Evolutionary conservation across 1,140 invertebrate genomes (phyloP).

Genomic region (Acromyrmex charruanus): DNA sequence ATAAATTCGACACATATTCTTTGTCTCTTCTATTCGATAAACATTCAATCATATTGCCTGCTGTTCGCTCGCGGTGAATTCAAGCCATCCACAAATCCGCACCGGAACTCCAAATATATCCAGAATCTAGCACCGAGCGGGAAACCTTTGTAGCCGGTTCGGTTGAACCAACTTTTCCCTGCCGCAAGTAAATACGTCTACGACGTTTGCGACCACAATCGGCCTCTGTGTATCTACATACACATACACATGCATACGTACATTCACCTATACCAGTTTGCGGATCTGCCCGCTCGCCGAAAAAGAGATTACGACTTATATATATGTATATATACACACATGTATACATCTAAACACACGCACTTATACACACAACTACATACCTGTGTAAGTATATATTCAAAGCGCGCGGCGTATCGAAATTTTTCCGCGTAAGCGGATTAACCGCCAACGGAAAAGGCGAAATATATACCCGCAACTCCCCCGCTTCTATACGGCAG

Average conservation of each 20-base stretch:
- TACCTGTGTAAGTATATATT: slow-evolving; percentile 45
- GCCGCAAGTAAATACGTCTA: slow-evolving; percentile 61
- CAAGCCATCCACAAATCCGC: slow-evolving; percentile 55
- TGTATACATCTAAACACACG: background rate
- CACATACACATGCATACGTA: background rate
- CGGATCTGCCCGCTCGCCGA: slow-evolving; percentile 41
- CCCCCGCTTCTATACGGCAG: slow-evolving; percentile 30
- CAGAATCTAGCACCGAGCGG: slow-evolving; percentile 17
- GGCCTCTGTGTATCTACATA: slow-evolving; percentile 22
- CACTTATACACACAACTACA: background rate
- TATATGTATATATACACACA: background rate
- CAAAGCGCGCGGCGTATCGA: slow-evolving; percentile 71
- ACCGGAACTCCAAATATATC: slow-evolving; percentile 54
- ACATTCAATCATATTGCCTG: slow-evolving; percentile 50
- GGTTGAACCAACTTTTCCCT: slow-evolving; percentile 61
- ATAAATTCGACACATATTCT: slow-evolving; percentile 46
- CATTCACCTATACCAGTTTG: background rate
- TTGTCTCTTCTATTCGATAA: slow-evolving; percentile 33
- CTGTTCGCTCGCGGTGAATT: slow-evolving; percentile 56
- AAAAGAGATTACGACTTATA: slow-evolving; percentile 61
- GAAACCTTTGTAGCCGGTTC: slow-evolving; percentile 56
- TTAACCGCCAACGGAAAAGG: slow-evolving; percentile 76
- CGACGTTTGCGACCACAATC: slow-evolving; percentile 59
- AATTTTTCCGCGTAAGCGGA: slow-evolving; percentile 80
- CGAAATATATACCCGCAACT: slow-evolving; percentile 52